Evolutionary conservation across 2,888 invertebrate species (phyloP).

Genomic region (Nebria brevicollis): DNA sequence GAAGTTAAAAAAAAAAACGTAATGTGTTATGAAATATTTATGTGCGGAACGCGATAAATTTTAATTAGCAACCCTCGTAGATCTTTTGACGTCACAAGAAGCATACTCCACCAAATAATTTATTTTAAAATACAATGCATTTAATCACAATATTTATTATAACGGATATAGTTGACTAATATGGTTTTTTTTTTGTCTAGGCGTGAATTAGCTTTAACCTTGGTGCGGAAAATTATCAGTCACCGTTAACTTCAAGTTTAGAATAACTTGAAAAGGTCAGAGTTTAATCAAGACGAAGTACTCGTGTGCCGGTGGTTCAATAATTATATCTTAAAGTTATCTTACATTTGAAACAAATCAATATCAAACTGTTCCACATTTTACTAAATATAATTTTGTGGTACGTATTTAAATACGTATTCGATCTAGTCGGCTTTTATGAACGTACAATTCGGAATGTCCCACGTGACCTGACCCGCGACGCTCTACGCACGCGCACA

Average conservation of each 20-base stretch:
- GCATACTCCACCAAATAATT: too few species aligned
- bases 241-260: background rate
- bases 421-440: background rate
- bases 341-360: background rate
- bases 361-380: background rate
- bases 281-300: background rate
- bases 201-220: background rate
- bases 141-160: too few species aligned
- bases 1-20: background rate
- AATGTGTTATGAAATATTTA: conserved; percentile 14
- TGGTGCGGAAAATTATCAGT: background rate
- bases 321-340: background rate
- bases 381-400: background rate
- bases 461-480: conserved; percentile 10
- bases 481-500: background rate
- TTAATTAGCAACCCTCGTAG: background rate
- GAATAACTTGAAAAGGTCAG: background rate
- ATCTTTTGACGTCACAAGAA: too few species aligned
- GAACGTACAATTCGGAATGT: background rate
- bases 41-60: background rate
- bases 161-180: too few species aligned
- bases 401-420: background rate
- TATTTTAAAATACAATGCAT: too few species aligned
- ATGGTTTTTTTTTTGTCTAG: too few species aligned
- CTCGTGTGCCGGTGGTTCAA: background rate